phyloP scores from a whole-genome alignment of 2,888 invertebrate species.

The Dione juno region DNA sequence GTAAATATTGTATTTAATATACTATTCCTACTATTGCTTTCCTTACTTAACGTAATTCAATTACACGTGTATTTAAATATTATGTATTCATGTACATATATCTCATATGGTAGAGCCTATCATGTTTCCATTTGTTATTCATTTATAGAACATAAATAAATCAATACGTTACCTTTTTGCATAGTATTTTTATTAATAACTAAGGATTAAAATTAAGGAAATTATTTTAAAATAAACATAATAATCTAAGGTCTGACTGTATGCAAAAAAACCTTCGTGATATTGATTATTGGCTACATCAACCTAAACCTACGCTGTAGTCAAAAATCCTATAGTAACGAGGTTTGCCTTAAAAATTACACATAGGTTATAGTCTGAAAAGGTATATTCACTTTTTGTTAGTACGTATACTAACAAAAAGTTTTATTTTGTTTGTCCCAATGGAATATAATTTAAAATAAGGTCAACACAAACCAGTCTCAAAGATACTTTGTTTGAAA shows the following conservation, averaged over 20 bases:
- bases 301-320: too few species aligned
- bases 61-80: not conserved
- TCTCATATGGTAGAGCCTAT: not conserved
- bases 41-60: not conserved
- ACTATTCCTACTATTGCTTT: not conserved
- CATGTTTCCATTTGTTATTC: not conserved
- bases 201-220: too few species aligned
- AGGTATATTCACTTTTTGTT: not conserved
- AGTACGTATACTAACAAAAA: not conserved
- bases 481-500: slow-evolving; percentile 22
- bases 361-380: not conserved
- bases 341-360: not conserved
- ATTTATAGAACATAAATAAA: not conserved
- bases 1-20: slow-evolving; percentile 21
- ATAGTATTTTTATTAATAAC: not conserved
- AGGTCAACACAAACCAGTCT: slow-evolving; percentile 23
- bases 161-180: not conserved
- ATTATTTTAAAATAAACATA: too few species aligned
- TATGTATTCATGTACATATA: not conserved
- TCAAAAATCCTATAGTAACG: too few species aligned
- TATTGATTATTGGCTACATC: too few species aligned
- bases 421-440: slow-evolving; percentile 3
- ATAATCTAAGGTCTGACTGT: too few species aligned
- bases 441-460: slow-evolving; percentile 18
- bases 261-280: too few species aligned